Evolutionary conservation across 2,888 invertebrate species (phyloP), one percentile per base, ranked within the genome.

Genomic region (Antheraea yamamai): DNA sequence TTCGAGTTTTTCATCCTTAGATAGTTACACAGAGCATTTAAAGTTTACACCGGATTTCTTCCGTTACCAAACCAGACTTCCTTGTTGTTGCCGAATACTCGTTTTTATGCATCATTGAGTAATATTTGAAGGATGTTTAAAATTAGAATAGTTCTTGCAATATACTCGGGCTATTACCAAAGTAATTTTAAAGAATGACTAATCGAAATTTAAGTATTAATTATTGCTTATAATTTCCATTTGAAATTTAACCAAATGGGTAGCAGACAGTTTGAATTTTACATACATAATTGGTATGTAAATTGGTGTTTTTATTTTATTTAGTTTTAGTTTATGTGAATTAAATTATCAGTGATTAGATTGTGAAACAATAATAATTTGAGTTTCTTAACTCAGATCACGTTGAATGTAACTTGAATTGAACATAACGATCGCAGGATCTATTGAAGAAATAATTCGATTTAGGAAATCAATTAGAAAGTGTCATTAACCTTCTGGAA

Each of bases 1-100:
- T 83, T 83, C 4, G 82, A 78, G 80, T 91, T 92, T 91, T 90
- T 87, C 89, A 91, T 92, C 87, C 86, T 88, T 83, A 84, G 79
- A 30, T n/a, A 80, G 83, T 87, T 86, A 88, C 85, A 85, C 84
- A 85, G 88, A 81, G 81, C 81, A 82, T 86, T 84, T 81, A 87
- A 74, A 87, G 87, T 87, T 89, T 86, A 87, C 87, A 86, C 87
- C 87, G 89, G 89, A 90, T 89, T 88, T 86, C 83, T 86, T 85
- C 83, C 82, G 85, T 91, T 90, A 88, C 89, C 84, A 90, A 87
- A 91, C 83, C 79, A 23, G 47, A 80, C 83, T 89, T 90, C 88
- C 88, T 88, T 78, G 77, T 81, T 77, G 79, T 85, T 82, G 82
- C 80, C 78, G 78, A 79, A 82, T 75, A 74, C 81, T 76, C 73